These are phyloP conservation scores for Desmophyllum pertusum DNA, from an alignment of 92 coral and sea anemone species.

Conservation along the genomic window DNA sequence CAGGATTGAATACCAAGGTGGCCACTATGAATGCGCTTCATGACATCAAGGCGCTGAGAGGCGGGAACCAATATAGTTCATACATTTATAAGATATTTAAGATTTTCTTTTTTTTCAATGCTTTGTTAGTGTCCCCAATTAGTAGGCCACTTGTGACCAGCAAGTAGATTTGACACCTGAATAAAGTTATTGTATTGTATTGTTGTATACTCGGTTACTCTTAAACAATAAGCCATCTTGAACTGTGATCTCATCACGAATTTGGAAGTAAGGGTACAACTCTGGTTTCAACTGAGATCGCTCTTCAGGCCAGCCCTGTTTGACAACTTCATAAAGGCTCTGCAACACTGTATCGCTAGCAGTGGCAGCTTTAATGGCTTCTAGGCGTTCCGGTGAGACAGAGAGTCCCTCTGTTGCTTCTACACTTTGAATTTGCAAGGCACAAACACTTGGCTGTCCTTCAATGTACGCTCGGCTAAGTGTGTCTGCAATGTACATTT, in stretches of 20 bases:
- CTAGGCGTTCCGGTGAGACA: constrained; percentile 1
- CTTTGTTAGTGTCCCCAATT: too few species aligned
- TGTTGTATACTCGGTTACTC: neutral
- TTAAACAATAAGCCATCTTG: neutral
- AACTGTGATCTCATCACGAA: neutral
- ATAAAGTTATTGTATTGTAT: too few species aligned
- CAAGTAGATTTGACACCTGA: too few species aligned
- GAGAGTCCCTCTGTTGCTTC: neutral
- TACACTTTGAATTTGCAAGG: neutral
- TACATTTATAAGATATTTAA: too few species aligned
- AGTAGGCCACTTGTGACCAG: too few species aligned
- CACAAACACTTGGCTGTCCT: neutral
- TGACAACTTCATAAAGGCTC: constrained; percentile 1
- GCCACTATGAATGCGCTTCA: constrained; percentile 6
- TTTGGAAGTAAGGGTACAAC: neutral
- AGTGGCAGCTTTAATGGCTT: neutral
- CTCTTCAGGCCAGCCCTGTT: neutral
- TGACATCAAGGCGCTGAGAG: neutral
- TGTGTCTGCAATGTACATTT: constrained; percentile 18
- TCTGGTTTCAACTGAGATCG: constrained; percentile 4
- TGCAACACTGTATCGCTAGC: neutral
- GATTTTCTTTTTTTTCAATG: too few species aligned
- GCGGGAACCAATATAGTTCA: neutral
- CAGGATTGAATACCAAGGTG: neutral
- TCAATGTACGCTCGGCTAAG: neutral